Evolutionary conservation across 2,797 vertebrate genomes (phyloP), one percentile per base, ranked within the genome.

Genomic region (Cryptoprocta ferox): DNA sequence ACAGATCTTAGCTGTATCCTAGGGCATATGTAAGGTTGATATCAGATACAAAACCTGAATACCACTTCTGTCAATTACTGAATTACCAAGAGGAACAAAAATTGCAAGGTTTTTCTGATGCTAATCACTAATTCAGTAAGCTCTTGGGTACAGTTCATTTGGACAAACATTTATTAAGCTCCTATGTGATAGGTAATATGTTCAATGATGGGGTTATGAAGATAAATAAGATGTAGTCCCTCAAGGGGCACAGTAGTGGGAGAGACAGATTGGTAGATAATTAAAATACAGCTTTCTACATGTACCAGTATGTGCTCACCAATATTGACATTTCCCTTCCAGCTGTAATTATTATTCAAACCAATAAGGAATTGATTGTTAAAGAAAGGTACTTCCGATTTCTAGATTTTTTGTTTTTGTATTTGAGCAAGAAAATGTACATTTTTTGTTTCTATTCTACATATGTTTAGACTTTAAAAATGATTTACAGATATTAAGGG

Each of bases 131-230:
- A 63, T 91, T 94, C 68, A 92, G 21, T 92, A 97, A 96, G 63
- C 53, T 90, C 5, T 91, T 79, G 73, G 26, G 37, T 96, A 5
- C 61, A 88, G 63, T 93, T 95, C 63, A 88, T 94, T 97, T 93
- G 30, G 42, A 92, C 61, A 96, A 87, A 80, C 6, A 79, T 70
- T 97, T 66, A 93, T 95, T 94, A 65, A 88, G 73, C 71, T 95
- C 87, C 26, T 92, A 28, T 93, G 85, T 95, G 83, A 76, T 68
- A 92, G 56, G 87, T 56, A 94, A 56, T 84, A 19, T 61, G 39
- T 90, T 94, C 63, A 95, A 15, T 66, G 70, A 82, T 86, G 48
- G 12, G 26, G 15, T 82, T 95, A 90, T 80, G 15, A 96, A 96
- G 89, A 97, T 56, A 96, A 93, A 80, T 89, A 93, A 89, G 45